Evolutionary conservation across 2,888 invertebrate species (phyloP).

Genomic region (Noctua janthe): DNA sequence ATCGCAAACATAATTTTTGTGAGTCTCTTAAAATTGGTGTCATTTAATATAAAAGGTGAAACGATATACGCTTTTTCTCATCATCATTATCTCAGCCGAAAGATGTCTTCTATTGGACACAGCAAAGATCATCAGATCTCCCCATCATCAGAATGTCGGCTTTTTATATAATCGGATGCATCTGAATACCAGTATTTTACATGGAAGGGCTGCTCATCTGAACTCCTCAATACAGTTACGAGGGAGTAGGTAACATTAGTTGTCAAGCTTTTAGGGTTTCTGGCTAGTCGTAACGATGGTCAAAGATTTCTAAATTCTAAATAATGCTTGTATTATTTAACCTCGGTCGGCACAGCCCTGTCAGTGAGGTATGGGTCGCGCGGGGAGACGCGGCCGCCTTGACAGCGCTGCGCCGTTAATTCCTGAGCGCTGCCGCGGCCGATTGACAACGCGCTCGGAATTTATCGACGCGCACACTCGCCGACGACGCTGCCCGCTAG

Average conservation of each 20-base stretch:
- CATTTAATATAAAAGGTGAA: too few relatives aligned
- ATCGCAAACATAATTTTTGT: too few relatives aligned
- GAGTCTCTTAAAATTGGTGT: too few relatives aligned
- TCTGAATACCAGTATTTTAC: not conserved
- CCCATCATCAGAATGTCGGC: not conserved
- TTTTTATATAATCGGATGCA: not conserved
- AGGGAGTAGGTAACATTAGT: not conserved
- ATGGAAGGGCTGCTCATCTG: not conserved
- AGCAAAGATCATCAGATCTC: not conserved
- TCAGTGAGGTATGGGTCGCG: constrained; percentile 63
- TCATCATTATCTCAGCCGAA: not conserved
- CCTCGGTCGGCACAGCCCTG: constrained; percentile 56
- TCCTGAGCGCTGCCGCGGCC: constrained; percentile 87
- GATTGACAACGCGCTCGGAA: constrained; percentile 90
- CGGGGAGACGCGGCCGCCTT: constrained; percentile 81
- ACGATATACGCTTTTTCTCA: not conserved
- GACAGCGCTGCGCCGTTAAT: constrained; percentile 88
- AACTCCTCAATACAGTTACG: not conserved
- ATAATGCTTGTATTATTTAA: not conserved
- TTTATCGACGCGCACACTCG: constrained; percentile 89
- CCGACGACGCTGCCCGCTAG: constrained; percentile 69
- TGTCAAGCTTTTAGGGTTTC: not conserved
- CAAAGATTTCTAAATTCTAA: constrained; percentile 16
- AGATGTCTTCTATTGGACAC: not conserved
- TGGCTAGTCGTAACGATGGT: not conserved